Conservation (phyloP, 2,113 vertebrate species). For the Litocranius walleri region DNA sequence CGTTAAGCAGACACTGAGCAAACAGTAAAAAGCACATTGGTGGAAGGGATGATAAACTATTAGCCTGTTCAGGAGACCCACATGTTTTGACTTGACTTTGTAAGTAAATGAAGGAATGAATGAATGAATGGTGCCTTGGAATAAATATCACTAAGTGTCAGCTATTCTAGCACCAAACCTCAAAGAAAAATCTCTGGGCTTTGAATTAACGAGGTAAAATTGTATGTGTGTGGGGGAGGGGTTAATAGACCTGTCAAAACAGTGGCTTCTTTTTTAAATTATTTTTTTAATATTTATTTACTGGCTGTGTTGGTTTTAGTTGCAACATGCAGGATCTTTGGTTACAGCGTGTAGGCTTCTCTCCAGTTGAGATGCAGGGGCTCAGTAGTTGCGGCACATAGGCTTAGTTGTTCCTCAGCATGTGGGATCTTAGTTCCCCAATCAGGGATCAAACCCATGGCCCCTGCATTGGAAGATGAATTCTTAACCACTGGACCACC, state of each 20-base stretch:
- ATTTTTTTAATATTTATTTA: background rate
- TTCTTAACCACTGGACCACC: background rate
- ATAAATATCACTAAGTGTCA: background rate
- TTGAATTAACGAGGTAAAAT: constrained; percentile 5
- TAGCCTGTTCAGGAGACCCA: background rate
- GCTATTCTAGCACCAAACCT: background rate
- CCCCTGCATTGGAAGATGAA: background rate
- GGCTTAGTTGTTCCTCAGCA: background rate
- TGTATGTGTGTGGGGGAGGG: background rate
- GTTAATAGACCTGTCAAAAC: background rate
- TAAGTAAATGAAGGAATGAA: background rate
- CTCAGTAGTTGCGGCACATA: accelerated
- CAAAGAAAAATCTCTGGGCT: background rate
- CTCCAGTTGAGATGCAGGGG: background rate
- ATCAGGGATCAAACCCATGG: background rate
- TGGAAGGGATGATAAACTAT: background rate
- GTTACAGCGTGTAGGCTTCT: background rate
- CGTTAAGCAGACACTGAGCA: background rate
- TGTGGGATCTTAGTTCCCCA: background rate
- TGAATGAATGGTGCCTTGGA: background rate
- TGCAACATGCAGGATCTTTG: background rate
- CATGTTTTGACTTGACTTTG: background rate
- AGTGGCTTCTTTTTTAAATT: background rate
- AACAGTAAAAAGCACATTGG: background rate
- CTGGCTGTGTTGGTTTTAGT: background rate